Evolutionary conservation across 2,113 vertebrate species (phyloP).

Genomic region (Nycticebus coucang): DNA sequence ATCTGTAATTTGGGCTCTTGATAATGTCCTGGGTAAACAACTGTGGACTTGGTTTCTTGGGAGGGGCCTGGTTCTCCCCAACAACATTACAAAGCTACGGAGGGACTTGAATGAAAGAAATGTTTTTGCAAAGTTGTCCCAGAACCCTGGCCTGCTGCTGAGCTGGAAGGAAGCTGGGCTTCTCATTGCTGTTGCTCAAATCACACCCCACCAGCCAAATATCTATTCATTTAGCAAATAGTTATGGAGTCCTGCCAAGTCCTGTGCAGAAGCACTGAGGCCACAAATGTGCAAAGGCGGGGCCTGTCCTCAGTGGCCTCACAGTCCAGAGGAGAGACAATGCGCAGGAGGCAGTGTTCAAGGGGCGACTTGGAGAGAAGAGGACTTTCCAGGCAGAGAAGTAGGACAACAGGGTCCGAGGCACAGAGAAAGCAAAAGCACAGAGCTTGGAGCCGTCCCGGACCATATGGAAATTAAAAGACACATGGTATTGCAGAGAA

Average conservation of each 20-base stretch:
- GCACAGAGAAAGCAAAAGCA: not conserved
- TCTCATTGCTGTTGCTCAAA: not conserved
- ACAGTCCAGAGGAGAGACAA: not conserved
- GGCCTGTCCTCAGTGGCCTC: not conserved
- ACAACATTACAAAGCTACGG: constrained; percentile 52
- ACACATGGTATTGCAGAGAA: not conserved
- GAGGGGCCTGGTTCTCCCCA: not conserved
- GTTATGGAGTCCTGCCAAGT: not conserved
- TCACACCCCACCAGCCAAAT: not conserved
- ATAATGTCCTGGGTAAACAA: constrained; percentile 77
- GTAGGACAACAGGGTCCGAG: not conserved
- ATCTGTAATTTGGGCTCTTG: constrained; percentile 77
- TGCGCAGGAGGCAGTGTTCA: accelerated
- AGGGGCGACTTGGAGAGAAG: not conserved
- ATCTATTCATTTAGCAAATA: not conserved
- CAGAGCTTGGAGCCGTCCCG: not conserved
- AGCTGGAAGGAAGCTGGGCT: not conserved
- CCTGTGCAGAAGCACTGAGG: not conserved
- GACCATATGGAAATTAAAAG: not conserved
- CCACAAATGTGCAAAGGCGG: not conserved
- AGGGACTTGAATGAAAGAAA: constrained; percentile 36
- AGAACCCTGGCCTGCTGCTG: not conserved
- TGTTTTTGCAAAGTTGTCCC: not conserved
- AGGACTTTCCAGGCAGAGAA: not conserved
- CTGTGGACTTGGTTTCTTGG: constrained; percentile 49